These are phyloP conservation scores for Oryzias curvinotus DNA, from an alignment of 2,113 vertebrate genomes.

Conservation along the genomic window DNA sequence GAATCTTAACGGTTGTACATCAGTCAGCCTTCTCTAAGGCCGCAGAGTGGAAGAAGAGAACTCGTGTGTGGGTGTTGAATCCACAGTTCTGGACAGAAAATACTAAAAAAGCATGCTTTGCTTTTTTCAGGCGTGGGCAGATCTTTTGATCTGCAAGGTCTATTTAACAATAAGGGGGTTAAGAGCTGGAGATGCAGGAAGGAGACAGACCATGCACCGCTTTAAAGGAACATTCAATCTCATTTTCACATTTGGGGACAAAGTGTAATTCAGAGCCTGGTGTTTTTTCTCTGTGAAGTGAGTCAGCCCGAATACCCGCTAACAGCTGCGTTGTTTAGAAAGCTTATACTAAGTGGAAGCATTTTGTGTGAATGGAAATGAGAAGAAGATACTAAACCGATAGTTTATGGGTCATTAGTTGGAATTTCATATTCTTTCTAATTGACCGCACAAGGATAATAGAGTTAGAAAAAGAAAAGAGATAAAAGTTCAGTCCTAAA, in stretches of 20 bases:
- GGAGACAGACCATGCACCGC: neutral
- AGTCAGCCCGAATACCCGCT: no score
- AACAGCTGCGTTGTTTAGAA: neutral
- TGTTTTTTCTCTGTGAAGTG: neutral
- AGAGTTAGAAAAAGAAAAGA: no score
- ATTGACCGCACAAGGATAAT: no score
- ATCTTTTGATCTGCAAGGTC: constrained; percentile 5
- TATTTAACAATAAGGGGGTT: constrained; percentile 16
- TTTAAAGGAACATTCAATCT: constrained; percentile 11
- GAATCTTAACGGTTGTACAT: no score
- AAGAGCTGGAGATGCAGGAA: neutral
- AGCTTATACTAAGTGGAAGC: neutral
- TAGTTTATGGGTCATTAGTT: no score
- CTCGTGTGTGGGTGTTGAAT: no score
- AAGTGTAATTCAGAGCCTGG: neutral
- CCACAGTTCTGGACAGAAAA: neutral
- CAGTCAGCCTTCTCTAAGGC: no score
- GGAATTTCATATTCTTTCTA: no score
- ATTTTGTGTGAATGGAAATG: neutral
- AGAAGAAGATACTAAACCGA: no score
- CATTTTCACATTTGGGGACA: neutral
- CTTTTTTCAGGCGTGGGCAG: neutral
- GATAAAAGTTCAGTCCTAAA: no score
- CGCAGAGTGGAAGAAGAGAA: no score
- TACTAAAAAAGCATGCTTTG: neutral